Percentiles rank a stretch among this genome's conserved stretches.
Conservation (phyloP, 2,113 vertebrate genomes). For the Deroptyus accipitrinus region DNA sequence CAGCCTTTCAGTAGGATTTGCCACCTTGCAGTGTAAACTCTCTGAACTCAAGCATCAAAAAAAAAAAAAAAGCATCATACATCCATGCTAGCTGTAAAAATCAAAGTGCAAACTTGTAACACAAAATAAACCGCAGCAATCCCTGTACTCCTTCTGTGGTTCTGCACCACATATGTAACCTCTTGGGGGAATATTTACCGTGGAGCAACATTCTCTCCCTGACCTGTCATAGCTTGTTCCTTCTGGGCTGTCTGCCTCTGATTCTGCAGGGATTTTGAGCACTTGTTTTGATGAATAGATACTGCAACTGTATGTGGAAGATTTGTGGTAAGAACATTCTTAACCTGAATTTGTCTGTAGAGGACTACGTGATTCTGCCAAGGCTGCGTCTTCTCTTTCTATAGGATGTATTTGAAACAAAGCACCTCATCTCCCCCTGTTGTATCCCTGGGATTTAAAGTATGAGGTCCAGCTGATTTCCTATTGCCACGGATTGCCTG, state of each 20-base stretch:
- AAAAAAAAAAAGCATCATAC: neutral
- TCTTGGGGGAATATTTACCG: neutral
- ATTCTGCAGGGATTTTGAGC: neutral
- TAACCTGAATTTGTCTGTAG: neutral
- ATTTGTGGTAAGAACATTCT: neutral
- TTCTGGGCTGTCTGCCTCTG: neutral
- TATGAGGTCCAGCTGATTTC: fast-evolving
- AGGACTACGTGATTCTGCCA: neutral
- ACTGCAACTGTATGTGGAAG: neutral
- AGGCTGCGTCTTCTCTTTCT: neutral
- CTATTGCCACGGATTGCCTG: neutral
- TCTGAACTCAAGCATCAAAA: neutral
- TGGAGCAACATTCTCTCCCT: neutral
- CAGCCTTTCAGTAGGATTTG: neutral
- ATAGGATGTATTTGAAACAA: neutral
- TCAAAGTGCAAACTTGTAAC: neutral
- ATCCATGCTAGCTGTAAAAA: neutral
- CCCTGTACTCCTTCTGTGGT: neutral
- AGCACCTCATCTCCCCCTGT: neutral
- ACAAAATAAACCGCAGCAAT: neutral
- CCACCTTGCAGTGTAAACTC: neutral
- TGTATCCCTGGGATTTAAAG: neutral
- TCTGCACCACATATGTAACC: fast-evolving
- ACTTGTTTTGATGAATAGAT: neutral
- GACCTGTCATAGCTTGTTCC: neutral